phyloP scores from a whole-genome alignment of 2,113 vertebrate genomes.

The Serilophus lunatus region DNA sequence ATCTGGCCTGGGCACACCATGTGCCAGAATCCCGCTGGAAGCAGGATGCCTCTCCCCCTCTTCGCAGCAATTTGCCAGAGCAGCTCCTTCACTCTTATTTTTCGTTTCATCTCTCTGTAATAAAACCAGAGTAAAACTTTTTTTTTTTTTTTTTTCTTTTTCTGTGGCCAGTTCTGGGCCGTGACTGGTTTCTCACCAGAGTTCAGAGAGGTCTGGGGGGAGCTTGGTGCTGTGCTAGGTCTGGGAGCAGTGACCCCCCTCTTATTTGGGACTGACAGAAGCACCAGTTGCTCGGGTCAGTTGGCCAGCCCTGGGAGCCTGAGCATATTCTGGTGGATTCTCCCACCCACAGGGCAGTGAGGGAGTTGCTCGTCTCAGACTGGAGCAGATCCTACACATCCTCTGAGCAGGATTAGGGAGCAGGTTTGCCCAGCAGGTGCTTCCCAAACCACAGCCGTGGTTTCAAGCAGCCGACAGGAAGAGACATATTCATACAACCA shows the following conservation, averaged over 20 bases:
- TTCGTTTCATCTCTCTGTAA: no score
- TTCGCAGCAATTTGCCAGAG: not conserved
- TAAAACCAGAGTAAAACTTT: not conserved
- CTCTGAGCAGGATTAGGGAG: not conserved
- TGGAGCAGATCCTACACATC: not conserved
- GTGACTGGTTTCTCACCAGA: fast-evolving
- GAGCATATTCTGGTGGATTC: not conserved
- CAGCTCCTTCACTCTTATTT: not conserved
- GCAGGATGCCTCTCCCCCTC: not conserved
- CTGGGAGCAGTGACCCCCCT: not conserved
- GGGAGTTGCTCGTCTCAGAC: not conserved
- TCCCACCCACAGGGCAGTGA: slow-evolving; percentile 21
- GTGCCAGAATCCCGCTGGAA: not conserved
- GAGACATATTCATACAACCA: not conserved
- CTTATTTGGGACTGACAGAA: not conserved
- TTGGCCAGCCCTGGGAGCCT: fast-evolving
- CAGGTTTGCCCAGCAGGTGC: not conserved
- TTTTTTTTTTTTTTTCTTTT: no score
- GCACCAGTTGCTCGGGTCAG: not conserved
- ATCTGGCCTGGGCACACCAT: fast-evolving
- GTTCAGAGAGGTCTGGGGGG: not conserved
- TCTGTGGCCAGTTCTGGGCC: not conserved
- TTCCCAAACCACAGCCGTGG: not conserved
- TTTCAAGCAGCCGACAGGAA: not conserved
- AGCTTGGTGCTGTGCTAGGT: not conserved